These are phyloP conservation scores for Campoletis sonorensis DNA, from an alignment of 1,140 invertebrate genomes.

Conservation along the genomic window DNA sequence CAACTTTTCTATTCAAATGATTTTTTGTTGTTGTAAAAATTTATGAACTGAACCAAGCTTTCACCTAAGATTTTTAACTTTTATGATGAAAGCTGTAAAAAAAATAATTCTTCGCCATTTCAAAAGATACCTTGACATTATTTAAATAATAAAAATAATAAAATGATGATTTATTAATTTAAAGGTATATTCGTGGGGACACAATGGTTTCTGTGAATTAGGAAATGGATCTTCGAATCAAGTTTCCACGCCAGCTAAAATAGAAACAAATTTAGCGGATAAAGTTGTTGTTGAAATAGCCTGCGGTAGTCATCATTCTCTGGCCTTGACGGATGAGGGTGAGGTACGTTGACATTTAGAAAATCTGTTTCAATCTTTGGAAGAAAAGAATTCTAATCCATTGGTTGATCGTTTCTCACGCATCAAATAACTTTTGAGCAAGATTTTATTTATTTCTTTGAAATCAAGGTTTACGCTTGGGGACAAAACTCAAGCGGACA, in stretches of 20 bases:
- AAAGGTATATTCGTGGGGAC: conserved; percentile 81
- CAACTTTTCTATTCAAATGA: too few relatives aligned
- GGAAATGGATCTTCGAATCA: conserved; percentile 81
- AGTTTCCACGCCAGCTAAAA: conserved; percentile 75
- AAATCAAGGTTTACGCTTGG: conserved; percentile 80
- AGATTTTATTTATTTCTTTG: not conserved
- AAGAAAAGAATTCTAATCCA: not conserved
- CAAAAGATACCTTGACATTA: too few relatives aligned
- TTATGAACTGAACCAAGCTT: too few relatives aligned
- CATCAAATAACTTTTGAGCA: not conserved
- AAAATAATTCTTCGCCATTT: too few relatives aligned
- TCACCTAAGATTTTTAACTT: too few relatives aligned
- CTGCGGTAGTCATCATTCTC: conserved; percentile 82
- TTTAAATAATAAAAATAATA: too few relatives aligned
- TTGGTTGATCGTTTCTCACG: too few relatives aligned
- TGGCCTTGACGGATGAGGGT: conserved; percentile 80
- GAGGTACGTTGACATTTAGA: conserved; percentile 72
- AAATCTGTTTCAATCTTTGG: not conserved
- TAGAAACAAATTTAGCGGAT: conserved; percentile 73
- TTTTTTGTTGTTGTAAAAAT: too few relatives aligned
- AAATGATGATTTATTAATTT: not conserved
- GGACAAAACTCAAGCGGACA: conserved; percentile 84
- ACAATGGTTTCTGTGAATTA: conserved; percentile 82
- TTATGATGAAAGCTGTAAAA: too few relatives aligned
- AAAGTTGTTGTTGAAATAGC: conserved; percentile 79